Evolutionary conservation across 1,140 invertebrate species (phyloP).

Genomic region (Drosophila kepulauana): DNA sequence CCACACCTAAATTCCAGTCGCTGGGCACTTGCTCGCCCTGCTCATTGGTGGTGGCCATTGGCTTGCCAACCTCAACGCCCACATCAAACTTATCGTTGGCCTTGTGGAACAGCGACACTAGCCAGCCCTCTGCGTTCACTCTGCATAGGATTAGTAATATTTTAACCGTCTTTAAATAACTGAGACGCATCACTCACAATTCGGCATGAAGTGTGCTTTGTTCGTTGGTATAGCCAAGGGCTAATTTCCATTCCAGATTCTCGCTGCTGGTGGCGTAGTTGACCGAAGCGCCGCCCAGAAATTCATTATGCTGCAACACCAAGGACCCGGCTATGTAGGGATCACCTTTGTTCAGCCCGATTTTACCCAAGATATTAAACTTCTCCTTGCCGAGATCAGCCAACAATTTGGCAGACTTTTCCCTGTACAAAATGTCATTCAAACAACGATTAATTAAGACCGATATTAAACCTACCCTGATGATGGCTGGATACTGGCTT

Average conservation of each 20-base stretch:
- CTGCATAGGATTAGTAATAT: not conserved
- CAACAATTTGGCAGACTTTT: conserved; percentile 41
- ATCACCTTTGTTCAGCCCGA: conserved; percentile 13
- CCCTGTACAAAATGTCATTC: conserved; percentile 25
- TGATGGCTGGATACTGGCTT: conserved; percentile 50
- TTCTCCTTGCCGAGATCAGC: conserved; percentile 53
- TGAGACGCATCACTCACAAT: conserved; percentile 48
- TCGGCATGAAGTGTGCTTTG: conserved; percentile 54
- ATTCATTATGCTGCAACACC: conserved; percentile 55
- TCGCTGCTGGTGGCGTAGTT: conserved; percentile 14
- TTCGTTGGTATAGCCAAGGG: conserved; percentile 61
- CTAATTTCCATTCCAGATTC: conserved; percentile 36
- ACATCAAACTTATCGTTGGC: conserved; percentile 47
- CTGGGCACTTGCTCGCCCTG: not conserved
- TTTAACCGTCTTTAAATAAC: not conserved
- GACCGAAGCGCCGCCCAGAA: conserved; percentile 47
- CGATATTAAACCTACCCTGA: conserved; percentile 26
- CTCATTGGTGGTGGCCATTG: not conserved
- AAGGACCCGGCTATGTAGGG: conserved; percentile 36
- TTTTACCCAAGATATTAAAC: conserved; percentile 45
- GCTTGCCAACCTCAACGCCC: conserved; percentile 40
- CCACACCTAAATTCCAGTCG: conserved; percentile 30
- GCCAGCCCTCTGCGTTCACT: conserved; percentile 37
- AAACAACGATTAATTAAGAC: not conserved
- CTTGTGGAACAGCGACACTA: conserved; percentile 60